phyloP scores from a whole-genome alignment of 1,140 invertebrate genomes.

The Theocolax elegans region DNA sequence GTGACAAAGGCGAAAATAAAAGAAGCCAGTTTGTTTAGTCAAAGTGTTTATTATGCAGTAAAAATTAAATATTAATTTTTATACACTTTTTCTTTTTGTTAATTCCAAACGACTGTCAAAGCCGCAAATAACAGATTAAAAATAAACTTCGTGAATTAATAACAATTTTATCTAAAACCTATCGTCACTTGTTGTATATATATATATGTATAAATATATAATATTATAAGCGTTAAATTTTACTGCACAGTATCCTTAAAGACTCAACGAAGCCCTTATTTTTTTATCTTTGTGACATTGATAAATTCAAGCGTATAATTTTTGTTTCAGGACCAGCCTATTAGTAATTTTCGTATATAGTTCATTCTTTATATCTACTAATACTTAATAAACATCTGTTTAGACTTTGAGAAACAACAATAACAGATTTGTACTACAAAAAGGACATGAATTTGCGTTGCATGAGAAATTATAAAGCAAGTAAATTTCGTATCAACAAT shows the following conservation, averaged over 20 bases:
- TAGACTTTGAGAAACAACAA: slow-evolving; percentile 32
- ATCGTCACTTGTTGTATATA: too few relatives aligned
- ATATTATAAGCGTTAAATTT: slow-evolving; percentile 12
- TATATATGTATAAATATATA: too few relatives aligned
- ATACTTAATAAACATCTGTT: slow-evolving; percentile 32
- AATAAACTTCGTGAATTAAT: slow-evolving; percentile 25
- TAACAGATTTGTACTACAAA: slow-evolving; percentile 38
- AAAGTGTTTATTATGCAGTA: slow-evolving; percentile 39
- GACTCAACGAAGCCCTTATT: slow-evolving; percentile 24
- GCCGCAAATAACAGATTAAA: slow-evolving; percentile 23
- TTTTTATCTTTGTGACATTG: too few relatives aligned
- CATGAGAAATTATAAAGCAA: slow-evolving; percentile 6
- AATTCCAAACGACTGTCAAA: slow-evolving; percentile 31
- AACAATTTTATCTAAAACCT: slow-evolving; percentile 23
- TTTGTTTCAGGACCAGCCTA: slow-evolving; percentile 37
- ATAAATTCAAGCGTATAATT: slow-evolving; percentile 25
- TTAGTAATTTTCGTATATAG: slow-evolving; percentile 31
- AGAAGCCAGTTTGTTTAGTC: slow-evolving; percentile 25
- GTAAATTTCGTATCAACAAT: slow-evolving; percentile 35
- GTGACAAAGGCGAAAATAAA: slow-evolving; percentile 32
- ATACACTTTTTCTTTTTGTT: slow-evolving; percentile 29
- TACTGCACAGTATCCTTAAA: slow-evolving; percentile 41
- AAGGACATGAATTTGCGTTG: slow-evolving; percentile 24
- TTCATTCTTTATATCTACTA: too few relatives aligned
- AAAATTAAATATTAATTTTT: slow-evolving; percentile 26